These are phyloP conservation scores for Muraenolepis orangiensis DNA, from an alignment of 2,797 vertebrate genomes.

Conservation along the genomic window DNA sequence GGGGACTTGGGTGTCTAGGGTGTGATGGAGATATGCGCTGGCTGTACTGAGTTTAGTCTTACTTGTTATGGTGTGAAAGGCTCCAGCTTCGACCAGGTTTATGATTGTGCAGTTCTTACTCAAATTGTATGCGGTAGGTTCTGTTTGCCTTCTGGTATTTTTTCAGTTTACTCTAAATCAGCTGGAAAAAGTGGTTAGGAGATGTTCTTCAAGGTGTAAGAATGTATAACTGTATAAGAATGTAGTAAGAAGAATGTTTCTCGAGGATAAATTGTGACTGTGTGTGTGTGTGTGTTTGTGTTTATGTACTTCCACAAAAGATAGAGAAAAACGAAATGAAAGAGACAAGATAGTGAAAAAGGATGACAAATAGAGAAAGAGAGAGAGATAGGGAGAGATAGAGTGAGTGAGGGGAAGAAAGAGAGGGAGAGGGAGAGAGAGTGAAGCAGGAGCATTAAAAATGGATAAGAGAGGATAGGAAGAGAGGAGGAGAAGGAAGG, in stretches of 20 bases:
- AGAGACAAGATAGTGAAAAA: neutral
- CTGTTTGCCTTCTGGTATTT: no score
- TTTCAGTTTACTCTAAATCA: constrained; percentile 26
- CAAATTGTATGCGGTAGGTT: no score
- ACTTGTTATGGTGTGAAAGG: no score
- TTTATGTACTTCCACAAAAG: neutral
- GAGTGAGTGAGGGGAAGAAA: neutral
- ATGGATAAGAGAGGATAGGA: neutral
- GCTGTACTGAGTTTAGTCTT: no score
- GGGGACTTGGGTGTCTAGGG: no score
- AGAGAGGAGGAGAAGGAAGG: neutral
- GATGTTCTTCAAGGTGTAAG: constrained; percentile 1
- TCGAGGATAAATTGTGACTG: neutral
- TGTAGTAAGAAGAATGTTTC: neutral
- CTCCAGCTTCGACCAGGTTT: no score
- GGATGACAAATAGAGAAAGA: neutral
- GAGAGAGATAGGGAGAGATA: neutral
- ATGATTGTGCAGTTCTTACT: no score
- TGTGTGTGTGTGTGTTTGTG: neutral
- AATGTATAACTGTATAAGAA: no score
- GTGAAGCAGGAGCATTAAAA: no score
- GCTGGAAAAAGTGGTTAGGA: constrained; percentile 15
- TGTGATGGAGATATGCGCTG: no score
- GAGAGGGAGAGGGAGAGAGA: neutral
- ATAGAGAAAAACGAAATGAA: neutral